Evolutionary conservation across 2,797 vertebrate genomes (phyloP).

Genomic region (Amblyopsis hoosieri): DNA sequence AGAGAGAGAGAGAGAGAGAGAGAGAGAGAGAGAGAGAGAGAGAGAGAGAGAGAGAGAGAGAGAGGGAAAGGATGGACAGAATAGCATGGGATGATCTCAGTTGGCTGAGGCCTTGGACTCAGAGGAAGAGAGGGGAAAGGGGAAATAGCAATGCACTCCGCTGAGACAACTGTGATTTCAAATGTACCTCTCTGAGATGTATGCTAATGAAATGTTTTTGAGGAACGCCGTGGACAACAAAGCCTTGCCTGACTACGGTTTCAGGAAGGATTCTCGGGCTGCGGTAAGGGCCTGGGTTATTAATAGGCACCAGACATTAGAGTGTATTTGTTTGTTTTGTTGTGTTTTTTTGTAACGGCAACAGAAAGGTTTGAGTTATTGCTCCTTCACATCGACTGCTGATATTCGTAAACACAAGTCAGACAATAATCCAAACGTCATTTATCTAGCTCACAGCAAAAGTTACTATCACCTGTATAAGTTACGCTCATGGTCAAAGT

Average conservation of each 20-base stretch:
- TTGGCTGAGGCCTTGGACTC: slow-evolving; percentile 70
- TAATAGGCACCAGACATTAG: slow-evolving; percentile 9
- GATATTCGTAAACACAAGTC: too few relatives aligned
- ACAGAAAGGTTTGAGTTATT: too few relatives aligned
- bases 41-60: slow-evolving; percentile 52
- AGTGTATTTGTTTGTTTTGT: slow-evolving; percentile 8
- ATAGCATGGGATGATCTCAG: slow-evolving; percentile 51
- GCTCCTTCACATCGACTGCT: too few relatives aligned
- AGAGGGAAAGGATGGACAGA: slow-evolving; percentile 29
- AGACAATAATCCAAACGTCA: background rate
- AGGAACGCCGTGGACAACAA: slow-evolving; percentile 58
- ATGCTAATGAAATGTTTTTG: slow-evolving; percentile 74
- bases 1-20: slow-evolving; percentile 50
- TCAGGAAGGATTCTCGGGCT: slow-evolving; percentile 40
- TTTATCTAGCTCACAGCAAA: background rate
- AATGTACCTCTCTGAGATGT: slow-evolving; percentile 73
- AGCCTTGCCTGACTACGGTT: slow-evolving; percentile 42
- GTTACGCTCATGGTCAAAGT: slow-evolving; percentile 20
- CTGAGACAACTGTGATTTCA: slow-evolving; percentile 79
- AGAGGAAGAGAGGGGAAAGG: slow-evolving; percentile 56
- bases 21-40: slow-evolving; percentile 52
- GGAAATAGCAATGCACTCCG: slow-evolving; percentile 66
- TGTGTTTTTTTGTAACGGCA: slow-evolving; percentile 9
- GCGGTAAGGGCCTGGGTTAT: slow-evolving; percentile 11
- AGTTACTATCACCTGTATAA: background rate